Evolutionary conservation across 1,140 invertebrate genomes (phyloP), one percentile per base, ranked within the genome.

Genomic region (Drosophila tani): DNA sequence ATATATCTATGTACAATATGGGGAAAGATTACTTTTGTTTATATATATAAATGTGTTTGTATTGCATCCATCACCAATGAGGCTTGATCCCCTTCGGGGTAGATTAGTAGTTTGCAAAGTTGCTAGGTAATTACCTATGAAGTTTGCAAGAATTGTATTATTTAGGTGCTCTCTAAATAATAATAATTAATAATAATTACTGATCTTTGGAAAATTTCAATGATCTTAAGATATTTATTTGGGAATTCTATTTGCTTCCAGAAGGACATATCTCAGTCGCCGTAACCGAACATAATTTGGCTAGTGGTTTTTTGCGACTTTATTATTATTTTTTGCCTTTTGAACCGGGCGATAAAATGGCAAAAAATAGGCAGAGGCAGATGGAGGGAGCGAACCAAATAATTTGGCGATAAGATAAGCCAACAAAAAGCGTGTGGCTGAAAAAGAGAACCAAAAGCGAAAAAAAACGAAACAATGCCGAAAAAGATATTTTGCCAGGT

Each of bases 391-490:
- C 41, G 35, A 46, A 29, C 55, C 53, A 73, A 50, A 74, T 73
- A 73, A 74, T 74, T 74, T 73, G 24, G 69, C 75, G 85, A 88
- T 88, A 88, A 88, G 85, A 88, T 88, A 88, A 90, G 85, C 49
- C 43, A 74, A 81, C 45, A 81, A 64, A 55, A 58, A 78, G 75
- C 68, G 50, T 66, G 45, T 53, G 29, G 47, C 58, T 56, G 24
- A 51, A 58, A 70, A 73, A 71, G 55, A 60, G 46, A 32, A 24
- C 19, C 21, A 1, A 21, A 71, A 11, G 5, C 29, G 14, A 43
- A 50, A 14, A 29, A 19, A 40, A 60, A 14, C 43, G 19, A 50
- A 59, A 60, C 55, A 51, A 73, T 60, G 53, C 67, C 21, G 9
- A 17, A 45, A 38, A 35, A 73, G 46, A 60, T 43, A 73, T 73